Evolutionary conservation across 2,797 vertebrate species (phyloP).

Genomic region (Diglossa cyanea): DNA sequence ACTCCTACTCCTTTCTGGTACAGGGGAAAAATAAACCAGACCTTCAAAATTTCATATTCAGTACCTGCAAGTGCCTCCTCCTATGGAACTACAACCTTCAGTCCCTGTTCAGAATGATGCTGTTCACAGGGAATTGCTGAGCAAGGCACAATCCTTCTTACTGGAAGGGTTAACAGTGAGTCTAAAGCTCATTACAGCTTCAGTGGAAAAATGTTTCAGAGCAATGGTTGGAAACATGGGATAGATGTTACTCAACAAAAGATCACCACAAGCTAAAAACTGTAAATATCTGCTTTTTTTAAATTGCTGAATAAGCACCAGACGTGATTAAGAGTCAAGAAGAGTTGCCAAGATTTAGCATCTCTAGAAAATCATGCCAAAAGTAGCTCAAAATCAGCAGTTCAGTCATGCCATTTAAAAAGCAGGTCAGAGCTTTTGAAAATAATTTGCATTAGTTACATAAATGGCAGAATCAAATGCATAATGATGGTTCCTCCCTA

Average conservation of each 20-base stretch:
- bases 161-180: background rate
- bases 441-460: background rate
- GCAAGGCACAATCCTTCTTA: background rate
- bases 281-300: background rate
- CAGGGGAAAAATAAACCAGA: background rate
- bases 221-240: background rate
- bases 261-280: background rate
- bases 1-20: background rate
- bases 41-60: slow-evolving; percentile 5
- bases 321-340: background rate
- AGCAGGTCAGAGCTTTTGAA: background rate
- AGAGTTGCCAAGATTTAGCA: background rate
- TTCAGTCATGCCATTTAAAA: background rate
- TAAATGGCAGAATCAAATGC: background rate
- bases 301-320: background rate
- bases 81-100: background rate
- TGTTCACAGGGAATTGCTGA: background rate
- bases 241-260: background rate
- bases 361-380: background rate
- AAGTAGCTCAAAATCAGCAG: background rate
- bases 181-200: background rate
- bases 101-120: background rate
- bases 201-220: background rate
- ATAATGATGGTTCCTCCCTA: background rate
- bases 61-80: background rate